Percentiles rank a stretch among this genome's conserved stretches.
phyloP scores from a whole-genome alignment of 2,113 vertebrate genomes.

The Pitta sordida region DNA sequence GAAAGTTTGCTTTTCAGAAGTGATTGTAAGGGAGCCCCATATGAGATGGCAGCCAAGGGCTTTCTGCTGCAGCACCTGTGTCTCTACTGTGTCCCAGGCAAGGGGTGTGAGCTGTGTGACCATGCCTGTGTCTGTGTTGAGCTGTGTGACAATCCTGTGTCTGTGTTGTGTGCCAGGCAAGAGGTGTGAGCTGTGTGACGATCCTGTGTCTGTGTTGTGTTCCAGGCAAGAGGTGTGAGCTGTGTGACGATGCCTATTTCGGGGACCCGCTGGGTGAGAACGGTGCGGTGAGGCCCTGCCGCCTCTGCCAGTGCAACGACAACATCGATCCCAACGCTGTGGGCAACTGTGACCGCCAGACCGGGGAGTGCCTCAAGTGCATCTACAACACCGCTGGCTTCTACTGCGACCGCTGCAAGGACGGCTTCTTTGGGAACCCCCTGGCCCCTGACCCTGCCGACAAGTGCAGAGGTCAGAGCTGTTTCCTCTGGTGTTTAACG shows the following conservation, averaged over 20 bases:
- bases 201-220: background rate
- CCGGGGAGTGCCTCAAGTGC: slow-evolving; percentile 89
- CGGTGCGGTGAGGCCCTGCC: slow-evolving; percentile 77
- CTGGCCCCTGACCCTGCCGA: slow-evolving; percentile 66
- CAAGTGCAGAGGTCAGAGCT: slow-evolving; percentile 77
- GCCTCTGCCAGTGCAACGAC: slow-evolving; percentile 88
- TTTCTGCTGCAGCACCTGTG: accelerated
- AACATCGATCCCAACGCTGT: slow-evolving; percentile 87
- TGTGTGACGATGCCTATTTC: slow-evolving; percentile 94
- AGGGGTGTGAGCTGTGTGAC: slow-evolving; percentile 93
- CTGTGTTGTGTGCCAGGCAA: slow-evolving; percentile 75
- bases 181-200: slow-evolving; percentile 93
- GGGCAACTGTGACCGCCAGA: slow-evolving; percentile 84
- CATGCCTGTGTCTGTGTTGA: no score
- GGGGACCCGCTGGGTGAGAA: slow-evolving; percentile 85
- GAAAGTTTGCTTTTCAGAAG: background rate
- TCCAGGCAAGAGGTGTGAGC: slow-evolving; percentile 91
- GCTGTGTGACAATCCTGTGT: no score
- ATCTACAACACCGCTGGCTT: slow-evolving; percentile 85
- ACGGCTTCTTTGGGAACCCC: slow-evolving; percentile 85
- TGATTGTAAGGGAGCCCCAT: background rate
- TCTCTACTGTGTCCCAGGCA: slow-evolving; percentile 72
- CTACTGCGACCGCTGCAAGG: slow-evolving; percentile 87
- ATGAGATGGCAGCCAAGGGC: background rate
- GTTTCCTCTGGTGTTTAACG: background rate